Conservation (phyloP, 2,797 vertebrate species). For the Platalea minor region DNA sequence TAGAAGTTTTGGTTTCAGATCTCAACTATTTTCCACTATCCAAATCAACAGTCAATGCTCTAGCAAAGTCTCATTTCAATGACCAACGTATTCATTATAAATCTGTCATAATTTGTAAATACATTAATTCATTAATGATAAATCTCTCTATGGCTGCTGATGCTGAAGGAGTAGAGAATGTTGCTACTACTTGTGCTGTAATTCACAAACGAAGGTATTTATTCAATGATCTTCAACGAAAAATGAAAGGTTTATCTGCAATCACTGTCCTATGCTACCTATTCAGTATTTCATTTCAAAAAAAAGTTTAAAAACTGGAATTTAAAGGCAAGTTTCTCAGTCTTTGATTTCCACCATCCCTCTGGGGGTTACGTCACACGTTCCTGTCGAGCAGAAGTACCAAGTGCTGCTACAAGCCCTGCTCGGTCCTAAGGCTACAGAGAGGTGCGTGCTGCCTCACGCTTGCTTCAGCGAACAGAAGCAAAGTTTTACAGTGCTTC, state of each 20-base stretch:
- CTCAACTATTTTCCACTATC: background rate
- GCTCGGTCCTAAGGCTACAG: background rate
- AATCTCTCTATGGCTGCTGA: background rate
- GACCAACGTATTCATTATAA: background rate
- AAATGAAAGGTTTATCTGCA: background rate
- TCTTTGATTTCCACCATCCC: background rate
- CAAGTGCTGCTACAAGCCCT: background rate
- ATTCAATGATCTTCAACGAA: background rate
- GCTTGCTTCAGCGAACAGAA: background rate
- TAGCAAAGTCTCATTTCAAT: background rate
- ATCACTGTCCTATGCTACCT: background rate
- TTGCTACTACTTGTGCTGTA: background rate
- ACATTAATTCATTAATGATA: background rate
- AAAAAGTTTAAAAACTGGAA: background rate
- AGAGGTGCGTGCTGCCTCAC: background rate
- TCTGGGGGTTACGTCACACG: background rate
- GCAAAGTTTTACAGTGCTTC: background rate
- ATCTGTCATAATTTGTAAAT: background rate
- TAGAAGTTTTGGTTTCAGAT: background rate
- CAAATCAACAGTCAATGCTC: background rate
- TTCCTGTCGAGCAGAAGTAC: background rate
- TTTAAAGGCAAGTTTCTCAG: background rate
- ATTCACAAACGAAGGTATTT: background rate
- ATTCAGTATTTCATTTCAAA: background rate
- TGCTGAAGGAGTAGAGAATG: background rate